Evolutionary conservation across 1,140 invertebrate species (phyloP).

Genomic region (Myzus persicae): DNA sequence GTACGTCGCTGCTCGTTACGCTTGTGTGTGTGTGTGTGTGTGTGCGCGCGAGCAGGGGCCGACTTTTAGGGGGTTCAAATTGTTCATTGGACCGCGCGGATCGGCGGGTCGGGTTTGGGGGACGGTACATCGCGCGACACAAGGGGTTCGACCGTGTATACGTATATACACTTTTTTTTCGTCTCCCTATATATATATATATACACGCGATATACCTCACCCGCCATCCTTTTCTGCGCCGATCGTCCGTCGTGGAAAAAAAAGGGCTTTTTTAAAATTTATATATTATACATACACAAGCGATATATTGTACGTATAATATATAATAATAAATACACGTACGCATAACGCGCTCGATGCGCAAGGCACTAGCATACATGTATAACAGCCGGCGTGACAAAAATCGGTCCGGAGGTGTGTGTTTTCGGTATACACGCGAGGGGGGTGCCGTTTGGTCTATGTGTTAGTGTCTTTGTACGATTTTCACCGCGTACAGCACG

Average conservation of each 20-base stretch:
- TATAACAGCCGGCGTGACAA: slow-evolving; percentile 21
- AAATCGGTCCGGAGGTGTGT: slow-evolving; percentile 21
- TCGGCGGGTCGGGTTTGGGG: slow-evolving; percentile 59
- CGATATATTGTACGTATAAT: slow-evolving; percentile 10
- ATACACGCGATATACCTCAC: not conserved
- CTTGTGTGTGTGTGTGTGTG: slow-evolving; percentile 51
- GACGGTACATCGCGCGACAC: slow-evolving; percentile 58
- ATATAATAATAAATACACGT: not conserved
- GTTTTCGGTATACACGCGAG: not conserved
- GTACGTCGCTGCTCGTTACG: slow-evolving; percentile 29
- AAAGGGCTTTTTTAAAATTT: slow-evolving; percentile 32
- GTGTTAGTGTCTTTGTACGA: slow-evolving; percentile 3
- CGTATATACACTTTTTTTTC: slow-evolving; percentile 23
- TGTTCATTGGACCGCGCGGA: slow-evolving; percentile 57
- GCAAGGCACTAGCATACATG: not conserved
- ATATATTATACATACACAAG: not conserved
- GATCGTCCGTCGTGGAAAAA: not conserved
- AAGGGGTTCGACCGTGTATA: slow-evolving; percentile 54
- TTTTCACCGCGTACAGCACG: slow-evolving; percentile 9
- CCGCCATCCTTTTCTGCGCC: not conserved
- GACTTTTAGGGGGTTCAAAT: slow-evolving; percentile 59
- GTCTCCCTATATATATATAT: not conserved
- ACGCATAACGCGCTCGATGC: not conserved
- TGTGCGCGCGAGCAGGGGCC: slow-evolving; percentile 44
- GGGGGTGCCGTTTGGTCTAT: not conserved